These are phyloP conservation scores for Choreutis nemorana DNA, from an alignment of 2,888 invertebrate genomes.

Conservation along the genomic window DNA sequence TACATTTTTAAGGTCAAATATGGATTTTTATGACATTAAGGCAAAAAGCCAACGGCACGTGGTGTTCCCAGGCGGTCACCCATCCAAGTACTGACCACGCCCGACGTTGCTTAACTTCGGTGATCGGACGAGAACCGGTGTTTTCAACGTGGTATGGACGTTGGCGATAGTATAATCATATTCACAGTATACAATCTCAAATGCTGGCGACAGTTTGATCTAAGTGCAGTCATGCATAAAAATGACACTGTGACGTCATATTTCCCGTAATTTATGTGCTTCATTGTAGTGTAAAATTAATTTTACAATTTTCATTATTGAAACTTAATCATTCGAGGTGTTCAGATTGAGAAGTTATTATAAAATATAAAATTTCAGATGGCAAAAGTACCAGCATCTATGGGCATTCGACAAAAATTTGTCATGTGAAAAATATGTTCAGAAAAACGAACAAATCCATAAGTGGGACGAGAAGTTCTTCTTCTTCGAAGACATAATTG, in stretches of 20 bases:
- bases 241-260: too few species aligned
- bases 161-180: too few species aligned
- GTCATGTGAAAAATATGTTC: slow-evolving; percentile 80
- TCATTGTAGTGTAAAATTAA: too few species aligned
- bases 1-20: slow-evolving; percentile 4
- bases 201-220: too few species aligned
- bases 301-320: too few species aligned
- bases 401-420: slow-evolving; percentile 80
- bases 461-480: slow-evolving; percentile 86
- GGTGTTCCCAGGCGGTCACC: background rate
- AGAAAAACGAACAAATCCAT: slow-evolving; percentile 55
- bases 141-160: too few species aligned
- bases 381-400: slow-evolving; percentile 76
- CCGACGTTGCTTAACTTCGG: background rate
- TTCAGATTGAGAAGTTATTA: too few species aligned
- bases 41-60: background rate
- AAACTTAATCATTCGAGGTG: too few species aligned
- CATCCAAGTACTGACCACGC: background rate
- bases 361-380: slow-evolving; percentile 55
- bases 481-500: slow-evolving; percentile 80
- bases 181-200: too few species aligned
- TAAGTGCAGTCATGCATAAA: too few species aligned
- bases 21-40: slow-evolving; percentile 1
- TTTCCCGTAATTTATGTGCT: too few species aligned
- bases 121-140: too few species aligned